Base-by-base conservation (phyloP, 2,797 vertebrate genomes). In the Naso thynnoides region DNA sequence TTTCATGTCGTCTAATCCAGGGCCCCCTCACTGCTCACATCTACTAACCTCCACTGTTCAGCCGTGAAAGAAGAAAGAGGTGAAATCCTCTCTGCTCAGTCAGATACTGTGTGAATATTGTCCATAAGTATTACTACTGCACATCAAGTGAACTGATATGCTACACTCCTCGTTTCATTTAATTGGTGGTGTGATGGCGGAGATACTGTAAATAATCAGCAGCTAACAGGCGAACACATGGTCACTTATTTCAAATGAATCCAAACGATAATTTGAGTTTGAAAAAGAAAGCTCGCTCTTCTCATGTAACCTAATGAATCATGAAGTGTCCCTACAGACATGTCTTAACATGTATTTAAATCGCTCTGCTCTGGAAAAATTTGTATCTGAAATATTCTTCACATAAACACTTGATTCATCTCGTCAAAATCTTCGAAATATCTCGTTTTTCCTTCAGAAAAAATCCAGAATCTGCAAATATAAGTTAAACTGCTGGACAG, bases 191-290 rank as follows among this genome's bases (percentile, higher is more conserved):
- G 58, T 49, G 62, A 71, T 42, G 68, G 53, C 55, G 67, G 60
- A 64, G 45, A 55, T 66, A 55, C 71, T 90, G 90, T 91, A 86
- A 78, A 89, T 92, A 86, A 63, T 52, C 3, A 62, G 33, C 44
- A 65, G 7, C 66, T 70, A 70, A 53, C 55, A 45, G 38, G 52
- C 10, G 33, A 33, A 10, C 33, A 33, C 33, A 50, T 49, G 64
- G 63, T 16, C 33, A 48, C 27, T 73, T 23, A 2, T 27, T 55
- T 58, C 13, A 18, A 26, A 18, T 66, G 15, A 44, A 23, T 21
- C 31, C 3, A 56, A 47, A 47, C 21, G 15, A 52, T 29, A 0
- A 33, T 39, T 36, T 55, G 1, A 31, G 14, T 55, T 63, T 21
- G 29, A 23, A 45, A 27, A 23, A 56, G 39, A 10, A 5, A 4